Conservation (phyloP, 2,113 vertebrate genomes). For the Myanophis thanlyinensis region DNA sequence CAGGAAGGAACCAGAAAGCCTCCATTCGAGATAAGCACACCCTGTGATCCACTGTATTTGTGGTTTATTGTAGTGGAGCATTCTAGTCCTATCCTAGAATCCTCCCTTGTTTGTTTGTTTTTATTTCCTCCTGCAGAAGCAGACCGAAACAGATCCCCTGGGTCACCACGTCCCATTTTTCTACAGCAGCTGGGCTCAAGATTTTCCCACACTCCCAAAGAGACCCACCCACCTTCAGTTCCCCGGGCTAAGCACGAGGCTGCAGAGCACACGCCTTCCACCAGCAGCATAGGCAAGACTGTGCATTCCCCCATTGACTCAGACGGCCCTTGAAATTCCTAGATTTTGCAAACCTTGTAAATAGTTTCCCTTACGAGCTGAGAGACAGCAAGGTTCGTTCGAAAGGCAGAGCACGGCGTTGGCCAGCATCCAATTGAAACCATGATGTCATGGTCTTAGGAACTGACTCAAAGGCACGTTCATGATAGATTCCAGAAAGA, state of each 20-base stretch:
- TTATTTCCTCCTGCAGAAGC: neutral
- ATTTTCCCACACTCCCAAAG: neutral
- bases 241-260: neutral
- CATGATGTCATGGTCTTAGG: neutral
- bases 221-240: neutral
- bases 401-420: neutral
- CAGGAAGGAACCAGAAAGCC: too few species aligned
- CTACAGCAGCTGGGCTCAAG: neutral
- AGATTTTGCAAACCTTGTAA: neutral
- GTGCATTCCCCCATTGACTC: neutral
- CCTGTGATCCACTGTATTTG: neutral
- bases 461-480: neutral
- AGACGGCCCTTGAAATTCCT: neutral
- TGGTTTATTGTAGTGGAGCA: neutral
- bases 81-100: too few species aligned
- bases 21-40: too few species aligned
- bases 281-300: neutral
- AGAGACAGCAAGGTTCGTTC: neutral
- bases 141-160: too few species aligned
- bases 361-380: neutral
- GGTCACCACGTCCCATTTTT: neutral
- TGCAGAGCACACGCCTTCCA: neutral
- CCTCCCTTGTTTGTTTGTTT: neutral
- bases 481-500: neutral
- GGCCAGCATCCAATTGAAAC: neutral